These are phyloP conservation scores for Plagodis dolabraria DNA, from an alignment of 2,888 invertebrate genomes.

Conservation along the genomic window DNA sequence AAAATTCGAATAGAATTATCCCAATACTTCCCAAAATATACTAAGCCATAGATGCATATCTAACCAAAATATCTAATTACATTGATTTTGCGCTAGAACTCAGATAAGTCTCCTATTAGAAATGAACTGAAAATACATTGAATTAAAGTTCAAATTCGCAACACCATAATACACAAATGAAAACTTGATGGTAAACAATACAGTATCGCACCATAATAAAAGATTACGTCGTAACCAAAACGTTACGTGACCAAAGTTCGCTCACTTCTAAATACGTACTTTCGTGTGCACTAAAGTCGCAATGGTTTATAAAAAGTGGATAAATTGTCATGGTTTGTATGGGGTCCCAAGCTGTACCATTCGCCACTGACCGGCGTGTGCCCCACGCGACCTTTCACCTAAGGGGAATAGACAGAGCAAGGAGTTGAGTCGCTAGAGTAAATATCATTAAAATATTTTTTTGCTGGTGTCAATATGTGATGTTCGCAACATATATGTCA, in stretches of 20 bases:
- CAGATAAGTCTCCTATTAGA: slow-evolving; percentile 7
- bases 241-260: slow-evolving; percentile 33
- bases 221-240: slow-evolving; percentile 11
- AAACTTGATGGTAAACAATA: slow-evolving; percentile 13
- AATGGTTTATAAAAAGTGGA: slow-evolving; percentile 24
- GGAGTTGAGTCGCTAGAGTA: slow-evolving; percentile 44
- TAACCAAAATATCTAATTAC: slow-evolving; percentile 51
- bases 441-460: too few species aligned
- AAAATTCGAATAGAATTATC: slow-evolving; percentile 1
- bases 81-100: slow-evolving; percentile 23
- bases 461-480: too few species aligned
- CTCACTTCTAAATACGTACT: background rate
- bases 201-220: slow-evolving; percentile 16
- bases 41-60: slow-evolving; percentile 44
- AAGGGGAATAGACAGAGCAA: slow-evolving; percentile 60
- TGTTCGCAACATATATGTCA: too few species aligned
- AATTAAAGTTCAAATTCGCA: slow-evolving; percentile 2
- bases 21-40: slow-evolving; percentile 8
- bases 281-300: slow-evolving; percentile 8
- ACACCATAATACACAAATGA: slow-evolving; percentile 5
- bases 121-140: slow-evolving; percentile 7
- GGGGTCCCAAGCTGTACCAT: slow-evolving; percentile 75
- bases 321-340: slow-evolving; percentile 40
- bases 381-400: slow-evolving; percentile 80
- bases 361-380: slow-evolving; percentile 78